Base-by-base conservation (phyloP, 1,140 invertebrate species). In the Heliconius eleuchia region DNA sequence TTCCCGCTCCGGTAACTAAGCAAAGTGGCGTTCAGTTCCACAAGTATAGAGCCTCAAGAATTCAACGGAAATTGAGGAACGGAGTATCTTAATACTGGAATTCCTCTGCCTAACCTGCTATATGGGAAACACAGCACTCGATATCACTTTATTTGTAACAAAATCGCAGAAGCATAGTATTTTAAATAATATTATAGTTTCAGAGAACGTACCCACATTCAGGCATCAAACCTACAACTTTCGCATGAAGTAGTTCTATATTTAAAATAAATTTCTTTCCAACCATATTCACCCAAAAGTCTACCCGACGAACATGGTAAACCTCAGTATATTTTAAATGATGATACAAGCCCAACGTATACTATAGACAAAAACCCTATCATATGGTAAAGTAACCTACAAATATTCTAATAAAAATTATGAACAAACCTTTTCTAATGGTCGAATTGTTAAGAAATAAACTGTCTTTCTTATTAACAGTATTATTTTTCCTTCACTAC, bases 291-390 rank as follows among this genome's bases (percentile, higher is more conserved):
- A 16, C 76, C 71, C 13, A 46, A 23, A 46, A 27, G 23, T 27
- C 37, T 71, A 5, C 19, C 18, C 13, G 50, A 73, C 42, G 23
- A 34, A 39, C 42, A 73, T n/a, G 23, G 23, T 73, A 42, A 19
- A 23, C 3, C 8, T n/a, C 30, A 57, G 16, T 37, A 34, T 13
- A 78, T 73, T 23, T 57, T 73, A 30, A 78, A 78, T 27, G 76
- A 78, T 34, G 34, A 60, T 1, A 52, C 27, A 19, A 16, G 60
- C 13, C 71, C 71, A 27, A 37, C 9, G 19, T 66, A 66, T 30
- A 27, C 57, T 3, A 16, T 0, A 9, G 23, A 27, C 0, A 23
- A 23, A 8, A n/a, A 3, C 8, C 57, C 57, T 23, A 9, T 27
- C 0, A 66, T 27, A 3, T 27, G 57, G 57, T 66, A 66, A 66